A percentile compares a stretch with the other conserved stretches of the same genome.
These are phyloP conservation scores for Temnothorax nylanderi DNA, from an alignment of 1,140 invertebrate genomes.

Conservation along the genomic window DNA sequence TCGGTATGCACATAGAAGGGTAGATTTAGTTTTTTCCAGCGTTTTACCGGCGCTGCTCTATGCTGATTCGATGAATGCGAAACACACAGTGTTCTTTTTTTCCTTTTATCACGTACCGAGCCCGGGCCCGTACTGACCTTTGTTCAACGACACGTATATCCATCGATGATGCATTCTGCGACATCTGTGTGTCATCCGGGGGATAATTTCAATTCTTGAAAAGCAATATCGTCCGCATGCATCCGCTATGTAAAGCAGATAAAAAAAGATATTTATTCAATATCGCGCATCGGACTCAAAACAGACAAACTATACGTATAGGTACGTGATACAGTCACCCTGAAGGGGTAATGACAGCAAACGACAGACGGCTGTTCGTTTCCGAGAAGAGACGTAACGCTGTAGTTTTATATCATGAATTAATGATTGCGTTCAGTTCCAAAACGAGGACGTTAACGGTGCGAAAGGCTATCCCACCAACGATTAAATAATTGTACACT, in stretches of 20 bases:
- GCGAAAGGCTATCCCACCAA: neutral
- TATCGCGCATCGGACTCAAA: constrained; percentile 8
- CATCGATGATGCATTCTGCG: constrained; percentile 58
- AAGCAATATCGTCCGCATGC: constrained; percentile 54
- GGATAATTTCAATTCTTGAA: constrained; percentile 58
- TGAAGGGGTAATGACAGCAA: neutral
- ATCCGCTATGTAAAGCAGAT: constrained; percentile 55
- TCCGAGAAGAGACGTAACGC: neutral
- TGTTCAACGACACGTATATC: constrained; percentile 48
- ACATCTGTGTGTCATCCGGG: constrained; percentile 56
- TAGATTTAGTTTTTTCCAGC: constrained; percentile 43
- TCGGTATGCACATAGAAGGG: constrained; percentile 34
- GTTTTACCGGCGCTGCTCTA: constrained; percentile 50
- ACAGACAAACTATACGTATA: neutral
- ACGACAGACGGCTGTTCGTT: too few species aligned
- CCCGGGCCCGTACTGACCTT: constrained; percentile 2
- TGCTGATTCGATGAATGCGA: constrained; percentile 58
- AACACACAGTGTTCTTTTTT: constrained; percentile 15
- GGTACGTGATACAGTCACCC: neutral
- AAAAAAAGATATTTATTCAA: constrained; percentile 32
- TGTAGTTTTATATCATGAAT: neutral
- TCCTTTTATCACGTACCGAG: constrained; percentile 40
- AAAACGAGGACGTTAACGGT: neutral
- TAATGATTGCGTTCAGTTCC: neutral
- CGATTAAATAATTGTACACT: neutral